phyloP scores from a whole-genome alignment of 2,113 vertebrate genomes.

The Cromileptes altivelis region DNA sequence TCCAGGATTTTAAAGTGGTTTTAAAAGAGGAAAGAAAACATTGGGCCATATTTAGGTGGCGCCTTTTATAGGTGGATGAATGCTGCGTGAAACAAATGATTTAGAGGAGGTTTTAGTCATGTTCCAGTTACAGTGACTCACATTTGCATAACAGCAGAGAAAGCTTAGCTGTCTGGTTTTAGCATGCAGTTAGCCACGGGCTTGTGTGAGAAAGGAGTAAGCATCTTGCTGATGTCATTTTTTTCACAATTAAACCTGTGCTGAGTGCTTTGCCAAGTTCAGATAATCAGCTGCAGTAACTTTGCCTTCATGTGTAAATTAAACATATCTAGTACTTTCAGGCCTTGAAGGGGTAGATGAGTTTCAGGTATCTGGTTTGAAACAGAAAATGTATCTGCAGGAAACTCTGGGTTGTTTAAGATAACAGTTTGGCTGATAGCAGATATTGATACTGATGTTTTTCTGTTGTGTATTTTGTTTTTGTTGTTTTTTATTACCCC shows the following conservation, averaged over 20 bases:
- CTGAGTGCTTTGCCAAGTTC: not conserved
- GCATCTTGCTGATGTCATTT: constrained; percentile 24
- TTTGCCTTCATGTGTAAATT: constrained; percentile 16
- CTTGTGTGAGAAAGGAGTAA: not conserved
- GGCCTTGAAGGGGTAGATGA: constrained; percentile 14
- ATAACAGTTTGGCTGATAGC: too few relatives aligned
- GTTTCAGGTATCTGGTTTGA: constrained; percentile 3
- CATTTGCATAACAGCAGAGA: constrained; percentile 22
- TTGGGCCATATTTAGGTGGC: not conserved
- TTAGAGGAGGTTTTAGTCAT: constrained; percentile 17
- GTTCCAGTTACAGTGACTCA: constrained; percentile 24
- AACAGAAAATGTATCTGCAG: not conserved
- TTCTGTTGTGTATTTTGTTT: too few relatives aligned
- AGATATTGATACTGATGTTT: too few relatives aligned
- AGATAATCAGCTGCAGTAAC: constrained; percentile 3
- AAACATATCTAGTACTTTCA: constrained; percentile 10
- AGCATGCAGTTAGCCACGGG: constrained; percentile 5
- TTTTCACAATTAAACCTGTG: not conserved
- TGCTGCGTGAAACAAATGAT: constrained; percentile 1
- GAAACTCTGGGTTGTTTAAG: too few relatives aligned
- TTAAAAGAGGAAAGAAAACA: not conserved
- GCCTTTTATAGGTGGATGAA: not conserved
- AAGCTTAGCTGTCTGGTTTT: constrained; percentile 35
- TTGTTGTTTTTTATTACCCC: too few relatives aligned
- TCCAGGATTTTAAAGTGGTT: constrained; percentile 1